Percentiles rank a stretch among this genome's conserved stretches.
phyloP scores from a whole-genome alignment of 2,797 vertebrate species.

The Sebastes dallii region DNA sequence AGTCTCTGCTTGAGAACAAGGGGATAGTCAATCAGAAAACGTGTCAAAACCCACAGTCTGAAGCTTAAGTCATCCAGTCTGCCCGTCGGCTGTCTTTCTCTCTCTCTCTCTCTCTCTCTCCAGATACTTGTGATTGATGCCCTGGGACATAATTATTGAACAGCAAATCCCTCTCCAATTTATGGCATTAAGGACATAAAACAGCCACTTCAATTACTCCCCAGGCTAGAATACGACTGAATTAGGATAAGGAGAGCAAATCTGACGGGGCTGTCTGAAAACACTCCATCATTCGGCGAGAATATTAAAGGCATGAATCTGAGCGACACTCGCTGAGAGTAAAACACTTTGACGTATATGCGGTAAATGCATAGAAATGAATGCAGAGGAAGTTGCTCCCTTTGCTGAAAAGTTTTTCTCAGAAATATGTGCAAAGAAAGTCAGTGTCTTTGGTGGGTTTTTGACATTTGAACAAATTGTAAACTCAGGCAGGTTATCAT shows the following conservation, averaged over 20 bases:
- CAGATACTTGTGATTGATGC: constrained; percentile 49
- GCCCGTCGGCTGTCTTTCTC: neutral
- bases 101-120: neutral
- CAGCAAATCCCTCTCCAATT: constrained; percentile 61
- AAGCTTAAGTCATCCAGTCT: constrained; percentile 20
- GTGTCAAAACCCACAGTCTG: constrained; percentile 24
- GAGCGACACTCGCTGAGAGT: neutral
- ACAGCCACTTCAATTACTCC: constrained; percentile 51
- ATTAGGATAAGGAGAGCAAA: constrained; percentile 44
- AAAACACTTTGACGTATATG: constrained; percentile 1
- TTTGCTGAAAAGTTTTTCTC: constrained; percentile 16
- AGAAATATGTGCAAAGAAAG: neutral
- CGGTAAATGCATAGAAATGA: constrained; percentile 7
- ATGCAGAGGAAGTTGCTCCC: neutral
- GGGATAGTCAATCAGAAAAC: constrained; percentile 23
- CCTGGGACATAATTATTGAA: constrained; percentile 55
- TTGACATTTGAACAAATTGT: constrained; percentile 47
- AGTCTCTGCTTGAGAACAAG: constrained; percentile 33
- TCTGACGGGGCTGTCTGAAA: constrained; percentile 33
- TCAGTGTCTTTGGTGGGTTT: constrained; percentile 3
- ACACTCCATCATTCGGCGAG: constrained; percentile 20
- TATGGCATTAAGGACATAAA: constrained; percentile 57
- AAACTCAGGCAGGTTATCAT: constrained; percentile 23
- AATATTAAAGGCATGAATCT: constrained; percentile 47
- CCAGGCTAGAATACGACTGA: constrained; percentile 29